Base-by-base conservation (phyloP, 2,797 vertebrate genomes). In the Limnodromus scolopaceus region DNA sequence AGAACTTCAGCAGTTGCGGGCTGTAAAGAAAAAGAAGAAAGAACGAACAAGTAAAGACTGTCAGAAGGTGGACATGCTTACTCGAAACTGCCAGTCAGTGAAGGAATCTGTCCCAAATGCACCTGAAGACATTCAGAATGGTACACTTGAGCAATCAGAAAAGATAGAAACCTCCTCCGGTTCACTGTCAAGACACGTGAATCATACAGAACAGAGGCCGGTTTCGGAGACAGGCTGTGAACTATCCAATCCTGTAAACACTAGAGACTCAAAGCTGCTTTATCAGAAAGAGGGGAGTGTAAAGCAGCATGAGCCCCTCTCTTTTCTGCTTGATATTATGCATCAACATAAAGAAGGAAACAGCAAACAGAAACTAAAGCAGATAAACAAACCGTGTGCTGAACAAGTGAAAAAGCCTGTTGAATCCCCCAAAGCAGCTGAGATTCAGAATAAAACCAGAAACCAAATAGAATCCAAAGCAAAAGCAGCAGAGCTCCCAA, bases 21-120 rank as follows among this genome's bases (percentile, higher is more conserved):
- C 98, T 6, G 98, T 98, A 58, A 99, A 99, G 97, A 99, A 99
- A 98, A 99, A 99, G 99, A 99, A 98, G 98, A 99, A 99, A 97
- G 99, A 99, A 54, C 98, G 98, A 92, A 97, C 98, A 7, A 98
- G 98, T 96, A 98, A 97, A 84, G 98, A 97, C 96, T 98, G 97
- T 61, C 87, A 97, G 10, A 98, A 98, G 87, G 70, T 95, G 36
- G 98, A 97, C 58, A 75, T 97, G 95, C 97, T 97, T 16, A 95
- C 98, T 16, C 98, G 98, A 77, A 98, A 98, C 97, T 98, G 98
- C 68, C 99, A 98, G 96, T 98, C 98, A 58, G 98, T 98, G 45
- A 97, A 98, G 94, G 99, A 99, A 90, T 96, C 98, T 36, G 98
- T 98, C 69, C 98, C 99, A 83, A 97, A 97, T 11, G 74, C 98